A percentile compares a stretch with the other conserved stretches of the same genome.
phyloP scores from a whole-genome alignment of 2,113 vertebrate genomes.

The Podarcis raffonei region DNA sequence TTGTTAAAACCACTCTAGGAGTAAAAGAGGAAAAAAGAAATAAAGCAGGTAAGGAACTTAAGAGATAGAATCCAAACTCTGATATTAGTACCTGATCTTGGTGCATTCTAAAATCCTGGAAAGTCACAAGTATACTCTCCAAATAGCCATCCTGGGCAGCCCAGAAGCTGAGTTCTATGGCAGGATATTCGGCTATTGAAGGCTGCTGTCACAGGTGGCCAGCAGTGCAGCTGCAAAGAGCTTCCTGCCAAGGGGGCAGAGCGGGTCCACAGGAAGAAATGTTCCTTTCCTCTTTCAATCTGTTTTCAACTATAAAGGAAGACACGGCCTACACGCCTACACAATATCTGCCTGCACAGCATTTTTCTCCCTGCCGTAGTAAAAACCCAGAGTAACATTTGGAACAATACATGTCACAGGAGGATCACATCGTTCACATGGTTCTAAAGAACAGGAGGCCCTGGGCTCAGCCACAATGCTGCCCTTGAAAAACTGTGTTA shows the following conservation, averaged over 20 bases:
- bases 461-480: slow-evolving; percentile 26
- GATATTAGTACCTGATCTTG: slow-evolving; percentile 63
- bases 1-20: background rate
- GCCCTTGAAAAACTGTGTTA: slow-evolving; percentile 14
- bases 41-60: background rate
- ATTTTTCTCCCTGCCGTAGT: slow-evolving; percentile 45
- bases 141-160: slow-evolving; percentile 67
- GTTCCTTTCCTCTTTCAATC: slow-evolving; percentile 77
- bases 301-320: slow-evolving; percentile 76
- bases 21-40: background rate
- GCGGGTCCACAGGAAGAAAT: slow-evolving; percentile 81
- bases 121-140: slow-evolving; percentile 73
- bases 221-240: slow-evolving; percentile 80
- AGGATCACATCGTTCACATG: slow-evolving; percentile 33
- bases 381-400: slow-evolving; percentile 40
- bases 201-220: slow-evolving; percentile 81
- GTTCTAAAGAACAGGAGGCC: slow-evolving; percentile 5
- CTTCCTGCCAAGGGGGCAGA: slow-evolving; percentile 78
- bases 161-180: slow-evolving; percentile 69
- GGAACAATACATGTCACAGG: slow-evolving; percentile 30
- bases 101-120: slow-evolving; percentile 75
- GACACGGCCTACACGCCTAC: slow-evolving; percentile 37
- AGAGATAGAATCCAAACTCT: slow-evolving; percentile 12
- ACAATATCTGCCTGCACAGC: slow-evolving; percentile 68
- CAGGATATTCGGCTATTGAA: slow-evolving; percentile 95